These are phyloP conservation scores for Callyntrura sp. DNA, from an alignment of 2,888 invertebrate species.

Conservation along the genomic window DNA sequence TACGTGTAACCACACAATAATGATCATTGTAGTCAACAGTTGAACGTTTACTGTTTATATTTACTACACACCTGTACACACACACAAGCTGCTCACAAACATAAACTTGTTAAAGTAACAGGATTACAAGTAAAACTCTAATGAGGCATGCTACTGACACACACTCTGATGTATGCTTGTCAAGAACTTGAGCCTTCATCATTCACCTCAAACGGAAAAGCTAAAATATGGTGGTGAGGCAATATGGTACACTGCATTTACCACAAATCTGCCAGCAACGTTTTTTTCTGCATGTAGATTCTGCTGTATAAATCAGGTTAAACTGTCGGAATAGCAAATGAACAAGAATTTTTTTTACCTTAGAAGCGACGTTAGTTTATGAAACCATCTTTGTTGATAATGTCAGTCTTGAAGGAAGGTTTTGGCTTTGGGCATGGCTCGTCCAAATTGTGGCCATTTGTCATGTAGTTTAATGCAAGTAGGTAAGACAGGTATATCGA, in stretches of 20 bases:
- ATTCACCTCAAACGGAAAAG: neutral
- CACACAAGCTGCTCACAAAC: neutral
- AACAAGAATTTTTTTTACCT: neutral
- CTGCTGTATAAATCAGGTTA: neutral
- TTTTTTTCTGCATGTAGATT: neutral
- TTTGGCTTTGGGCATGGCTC: constrained; percentile 10
- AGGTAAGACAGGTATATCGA: too few relatives aligned
- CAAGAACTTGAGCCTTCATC: neutral
- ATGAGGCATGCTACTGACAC: neutral
- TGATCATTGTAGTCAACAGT: neutral
- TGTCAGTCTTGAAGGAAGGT: constrained; percentile 46
- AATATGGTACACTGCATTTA: neutral
- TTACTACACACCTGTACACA: neutral
- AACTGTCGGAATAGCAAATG: neutral
- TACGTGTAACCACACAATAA: constrained; percentile 17
- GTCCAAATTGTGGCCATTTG: neutral
- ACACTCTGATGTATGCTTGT: neutral
- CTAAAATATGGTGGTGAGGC: neutral
- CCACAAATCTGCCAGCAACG: neutral
- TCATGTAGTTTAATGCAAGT: neutral
- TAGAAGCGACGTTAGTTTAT: neutral
- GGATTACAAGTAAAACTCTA: neutral
- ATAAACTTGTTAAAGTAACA: constrained; percentile 2
- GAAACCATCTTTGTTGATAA: neutral
- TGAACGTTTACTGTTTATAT: constrained; percentile 3